Evolutionary conservation across 1,140 invertebrate species (phyloP), one percentile per base, ranked within the genome.

Genomic region (Bombus ignitus): DNA sequence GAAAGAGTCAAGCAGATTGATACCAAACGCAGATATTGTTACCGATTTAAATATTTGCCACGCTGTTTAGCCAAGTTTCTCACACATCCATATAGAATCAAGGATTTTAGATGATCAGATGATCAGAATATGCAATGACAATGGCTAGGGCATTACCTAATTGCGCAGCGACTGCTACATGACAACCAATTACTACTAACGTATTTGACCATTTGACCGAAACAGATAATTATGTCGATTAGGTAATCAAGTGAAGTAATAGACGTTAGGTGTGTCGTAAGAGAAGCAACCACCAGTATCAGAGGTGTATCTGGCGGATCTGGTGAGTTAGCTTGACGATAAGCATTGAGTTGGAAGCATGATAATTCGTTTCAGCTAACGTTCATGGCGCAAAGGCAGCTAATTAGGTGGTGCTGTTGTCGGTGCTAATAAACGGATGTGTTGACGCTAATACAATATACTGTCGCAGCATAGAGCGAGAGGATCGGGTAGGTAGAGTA

Each of bases 371-470:
- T 89, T 32, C 77, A n/a, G 35, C 79, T 75, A 86, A 65, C 68
- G 39, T 65, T 66, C 57, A n/a, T 65, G 65, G 70, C 83, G 87
- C 78, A 90, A 88, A 90, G 86, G 62, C 83, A 44, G 75, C 32
- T 90, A 90, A 90, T 90, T 90, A 90, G 80, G 72, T 62, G 71
- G 62, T 65, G 84, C 87, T 92, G 89, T 92, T 92, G 89, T 91
- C 92, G 87, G 84, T 87, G 87, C 87, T 93, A 93, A 93, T 93
- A 92, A 93, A 93, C 90, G 87, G 85, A 92, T 90, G 89, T 80
- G 83, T 83, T 85, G 88, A 88, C 84, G 86, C 62, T 90, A 90
- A 91, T 83, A 86, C 83, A 91, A 91, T 91, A 88, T 88, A 87
- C 81, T 74, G 83, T 76, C 53, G 53, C 53, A 62, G 75, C 83